Percentiles rank a stretch among this genome's conserved stretches.
These are phyloP conservation scores for Lysiphlebus fabarum DNA, from an alignment of 1,140 invertebrate genomes.

Conservation along the genomic window DNA sequence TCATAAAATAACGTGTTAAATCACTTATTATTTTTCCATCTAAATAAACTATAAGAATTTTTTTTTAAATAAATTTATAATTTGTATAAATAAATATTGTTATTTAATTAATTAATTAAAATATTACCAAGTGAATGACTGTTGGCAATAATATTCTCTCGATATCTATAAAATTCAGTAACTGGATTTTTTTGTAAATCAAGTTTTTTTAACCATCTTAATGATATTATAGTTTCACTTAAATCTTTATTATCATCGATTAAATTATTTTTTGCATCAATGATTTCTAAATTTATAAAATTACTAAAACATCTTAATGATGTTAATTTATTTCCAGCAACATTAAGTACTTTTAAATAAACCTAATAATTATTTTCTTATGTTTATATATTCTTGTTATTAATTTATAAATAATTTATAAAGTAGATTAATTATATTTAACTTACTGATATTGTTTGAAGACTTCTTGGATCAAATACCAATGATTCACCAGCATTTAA, in stretches of 20 bases:
- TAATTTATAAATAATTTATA: slow-evolving; percentile 18
- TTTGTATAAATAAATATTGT: too few species aligned
- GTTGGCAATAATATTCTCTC: slow-evolving; percentile 64
- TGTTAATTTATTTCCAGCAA: slow-evolving; percentile 54
- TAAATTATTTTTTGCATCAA: slow-evolving; percentile 55
- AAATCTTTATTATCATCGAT: slow-evolving; percentile 53
- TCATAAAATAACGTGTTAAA: slow-evolving; percentile 53
- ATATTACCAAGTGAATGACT: slow-evolving; percentile 60
- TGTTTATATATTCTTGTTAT: slow-evolving; percentile 12
- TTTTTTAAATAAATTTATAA: too few species aligned
- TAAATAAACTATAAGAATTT: slow-evolving; percentile 41
- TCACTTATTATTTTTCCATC: slow-evolving; percentile 55
- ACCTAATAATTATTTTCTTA: slow-evolving; percentile 37
- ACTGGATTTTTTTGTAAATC: slow-evolving; percentile 63
- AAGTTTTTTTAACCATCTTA: slow-evolving; percentile 55
- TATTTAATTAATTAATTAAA: too few species aligned
- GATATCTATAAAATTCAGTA: slow-evolving; percentile 59
- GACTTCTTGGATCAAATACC: slow-evolving; percentile 66
- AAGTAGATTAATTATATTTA: slow-evolving; percentile 11
- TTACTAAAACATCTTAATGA: slow-evolving; percentile 46
- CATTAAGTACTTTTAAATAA: slow-evolving; percentile 53
- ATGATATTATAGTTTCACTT: slow-evolving; percentile 54
- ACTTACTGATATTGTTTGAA: slow-evolving; percentile 60
- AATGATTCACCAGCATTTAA: slow-evolving; percentile 57
- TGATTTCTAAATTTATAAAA: slow-evolving; percentile 46